Conservation (phyloP, 2,113 vertebrate species). For the Melanerpes formicivorus region DNA sequence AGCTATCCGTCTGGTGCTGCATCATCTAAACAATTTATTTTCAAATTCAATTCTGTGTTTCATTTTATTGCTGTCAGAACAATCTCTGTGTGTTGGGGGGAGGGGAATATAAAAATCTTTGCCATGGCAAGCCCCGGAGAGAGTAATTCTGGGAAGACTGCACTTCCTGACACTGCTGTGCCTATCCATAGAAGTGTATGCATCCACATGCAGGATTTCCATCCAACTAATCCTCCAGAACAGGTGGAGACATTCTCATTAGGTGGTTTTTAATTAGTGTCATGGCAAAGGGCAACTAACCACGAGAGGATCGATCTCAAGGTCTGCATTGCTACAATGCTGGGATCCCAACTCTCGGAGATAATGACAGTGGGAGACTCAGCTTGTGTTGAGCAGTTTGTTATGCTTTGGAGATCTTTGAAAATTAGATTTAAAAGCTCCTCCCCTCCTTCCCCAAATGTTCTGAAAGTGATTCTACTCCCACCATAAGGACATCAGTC, state of each 20-base stretch:
- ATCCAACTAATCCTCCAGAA: conserved; percentile 15
- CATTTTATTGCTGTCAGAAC: conserved; percentile 44
- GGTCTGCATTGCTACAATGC: background rate
- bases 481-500: background rate
- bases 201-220: background rate
- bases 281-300: background rate
- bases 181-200: background rate
- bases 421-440: conserved; percentile 33
- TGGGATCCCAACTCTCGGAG: background rate
- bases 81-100: background rate
- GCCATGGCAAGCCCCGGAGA: background rate
- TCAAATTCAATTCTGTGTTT: background rate
- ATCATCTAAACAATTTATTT: conserved; percentile 3
- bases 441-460: background rate
- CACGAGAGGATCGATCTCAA: background rate
- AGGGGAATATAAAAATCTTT: background rate
- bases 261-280: conserved; percentile 26
- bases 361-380: background rate
- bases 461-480: background rate
- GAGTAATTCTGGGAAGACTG: background rate
- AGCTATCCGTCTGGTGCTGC: background rate
- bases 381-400: background rate
- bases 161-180: fast-evolving
- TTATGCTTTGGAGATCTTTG: background rate
- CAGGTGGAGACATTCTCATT: conserved; percentile 28